Base-by-base conservation (phyloP, 1,140 invertebrate genomes). In the Holotrichia oblita region DNA sequence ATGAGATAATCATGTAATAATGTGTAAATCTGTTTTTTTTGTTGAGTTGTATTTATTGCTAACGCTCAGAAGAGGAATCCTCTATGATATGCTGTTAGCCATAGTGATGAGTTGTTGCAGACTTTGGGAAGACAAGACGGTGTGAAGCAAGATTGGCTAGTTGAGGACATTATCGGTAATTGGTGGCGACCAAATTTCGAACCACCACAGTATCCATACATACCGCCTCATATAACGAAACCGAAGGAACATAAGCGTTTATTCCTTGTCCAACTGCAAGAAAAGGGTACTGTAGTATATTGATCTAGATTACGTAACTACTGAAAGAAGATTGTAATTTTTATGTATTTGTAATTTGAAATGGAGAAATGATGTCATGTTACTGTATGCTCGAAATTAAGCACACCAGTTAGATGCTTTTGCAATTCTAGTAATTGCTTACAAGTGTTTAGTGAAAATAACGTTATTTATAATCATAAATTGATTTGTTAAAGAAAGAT, bases 181-280 rank as follows among this genome's bases (percentile, higher is more conserved):
- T 99, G 99, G 99, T 99, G 98, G 98, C 89, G 99, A 83, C 98
- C 99, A 0, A 99, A 99, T 89, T 99, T 99, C 90, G 99, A 99
- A 90, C 98, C 98, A 44, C 98, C 99, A 40, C 97, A 99, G 85
- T 99, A 99, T 89, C 99, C 99, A 0, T 99, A 99, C 89, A 94
- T 99, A 83, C 98, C 98, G 42, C 97, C 98, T 40, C 99, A 99
- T 87, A 99, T 99, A 79, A 98, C 96, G 17, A 99, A 99, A 89
- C 99, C 99, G 3, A 99, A 99, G 87, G 99, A 99, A 89, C 98
- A 99, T 85, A 99, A 98, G 86, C 92, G 97, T 81, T 89, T 99
- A n/a, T 99, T 99, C 88, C 91, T 99, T 44, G 98, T 99, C 3
- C 98, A 99, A 87, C 89, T 99, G 12, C 97, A 98, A 83, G 97